Percentiles rank a stretch among this genome's conserved stretches.
Evolutionary conservation across 2,888 invertebrate species (phyloP).

Genomic region (Coenonympha glycerion): DNA sequence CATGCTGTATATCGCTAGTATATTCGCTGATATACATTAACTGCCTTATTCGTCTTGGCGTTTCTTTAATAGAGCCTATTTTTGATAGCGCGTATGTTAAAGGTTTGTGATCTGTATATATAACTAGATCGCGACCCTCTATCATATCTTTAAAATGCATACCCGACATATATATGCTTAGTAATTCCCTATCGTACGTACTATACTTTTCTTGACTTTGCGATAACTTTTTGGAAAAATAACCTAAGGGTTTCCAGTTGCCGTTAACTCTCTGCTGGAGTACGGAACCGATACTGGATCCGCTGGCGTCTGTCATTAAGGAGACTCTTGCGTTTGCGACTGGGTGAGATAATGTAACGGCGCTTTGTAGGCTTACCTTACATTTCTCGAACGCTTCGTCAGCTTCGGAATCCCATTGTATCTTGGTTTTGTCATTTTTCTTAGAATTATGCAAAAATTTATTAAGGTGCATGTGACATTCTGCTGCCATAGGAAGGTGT

Average conservation of each 20-base stretch:
- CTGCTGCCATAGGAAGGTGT: constrained; percentile 5
- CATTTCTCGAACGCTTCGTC: constrained; percentile 28
- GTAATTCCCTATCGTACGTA: constrained; percentile 24
- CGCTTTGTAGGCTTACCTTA: constrained; percentile 27
- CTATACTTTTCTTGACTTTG: constrained; percentile 25
- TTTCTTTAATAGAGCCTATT: constrained; percentile 9
- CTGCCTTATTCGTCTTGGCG: constrained; percentile 14
- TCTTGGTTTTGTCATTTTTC: constrained; percentile 27
- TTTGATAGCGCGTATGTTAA: constrained; percentile 17
- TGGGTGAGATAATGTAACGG: constrained; percentile 33
- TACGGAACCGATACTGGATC: constrained; percentile 38
- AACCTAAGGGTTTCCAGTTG: constrained; percentile 34
- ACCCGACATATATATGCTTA: constrained; percentile 6
- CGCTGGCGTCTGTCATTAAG: constrained; percentile 40
- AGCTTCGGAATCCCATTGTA: constrained; percentile 25
- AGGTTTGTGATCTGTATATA: constrained; percentile 26
- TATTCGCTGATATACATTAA: constrained; percentile 11
- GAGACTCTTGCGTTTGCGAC: constrained; percentile 27
- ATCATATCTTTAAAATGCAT: constrained; percentile 11
- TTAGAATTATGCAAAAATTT: constrained; percentile 21
- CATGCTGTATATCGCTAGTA: constrained; percentile 5
- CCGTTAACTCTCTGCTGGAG: constrained; percentile 35
- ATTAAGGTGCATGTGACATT: constrained; percentile 10
- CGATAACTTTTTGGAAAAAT: constrained; percentile 38
- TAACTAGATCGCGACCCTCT: constrained; percentile 5